These are phyloP conservation scores for Rhombomys opimus DNA, from an alignment of 2,113 vertebrate genomes.

Conservation along the genomic window DNA sequence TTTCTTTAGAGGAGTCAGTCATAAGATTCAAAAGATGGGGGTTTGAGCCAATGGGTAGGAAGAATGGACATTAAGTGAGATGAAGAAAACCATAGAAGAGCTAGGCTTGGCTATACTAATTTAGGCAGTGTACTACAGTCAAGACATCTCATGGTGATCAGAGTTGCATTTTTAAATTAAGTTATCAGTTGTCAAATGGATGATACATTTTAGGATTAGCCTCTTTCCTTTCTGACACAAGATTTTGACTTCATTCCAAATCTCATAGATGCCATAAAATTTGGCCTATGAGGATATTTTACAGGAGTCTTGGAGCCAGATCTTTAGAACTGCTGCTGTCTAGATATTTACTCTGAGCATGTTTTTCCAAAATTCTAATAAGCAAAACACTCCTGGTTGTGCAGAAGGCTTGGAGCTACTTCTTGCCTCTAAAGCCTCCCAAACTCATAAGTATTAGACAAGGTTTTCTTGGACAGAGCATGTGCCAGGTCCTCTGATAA, in stretches of 20 bases:
- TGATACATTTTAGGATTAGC: constrained; percentile 21
- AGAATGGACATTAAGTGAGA: not conserved
- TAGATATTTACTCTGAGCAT: constrained; percentile 73
- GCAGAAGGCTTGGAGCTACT: constrained; percentile 60
- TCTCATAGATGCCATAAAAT: constrained; percentile 14
- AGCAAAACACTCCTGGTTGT: constrained; percentile 74
- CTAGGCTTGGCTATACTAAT: not conserved
- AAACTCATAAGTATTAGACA: constrained; percentile 72
- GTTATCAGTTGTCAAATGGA: constrained; percentile 52
- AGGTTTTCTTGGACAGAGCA: constrained; percentile 67
- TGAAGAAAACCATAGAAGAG: not conserved
- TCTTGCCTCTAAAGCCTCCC: constrained; percentile 65
- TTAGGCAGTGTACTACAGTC: not conserved
- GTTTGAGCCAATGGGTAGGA: not conserved
- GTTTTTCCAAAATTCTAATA: constrained; percentile 64
- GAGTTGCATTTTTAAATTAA: constrained; percentile 52
- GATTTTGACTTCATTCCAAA: constrained; percentile 33
- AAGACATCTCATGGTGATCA: not conserved
- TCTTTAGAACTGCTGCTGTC: constrained; percentile 37
- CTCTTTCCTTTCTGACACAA: constrained; percentile 16
- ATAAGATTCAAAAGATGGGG: not conserved
- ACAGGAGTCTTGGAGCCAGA: not conserved
- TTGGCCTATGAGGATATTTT: not conserved
- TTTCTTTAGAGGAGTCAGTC: not conserved
- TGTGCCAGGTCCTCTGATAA: constrained; percentile 80